Evolutionary conservation across 2,113 vertebrate species (phyloP).

Genomic region (Sinosuthora webbiana): DNA sequence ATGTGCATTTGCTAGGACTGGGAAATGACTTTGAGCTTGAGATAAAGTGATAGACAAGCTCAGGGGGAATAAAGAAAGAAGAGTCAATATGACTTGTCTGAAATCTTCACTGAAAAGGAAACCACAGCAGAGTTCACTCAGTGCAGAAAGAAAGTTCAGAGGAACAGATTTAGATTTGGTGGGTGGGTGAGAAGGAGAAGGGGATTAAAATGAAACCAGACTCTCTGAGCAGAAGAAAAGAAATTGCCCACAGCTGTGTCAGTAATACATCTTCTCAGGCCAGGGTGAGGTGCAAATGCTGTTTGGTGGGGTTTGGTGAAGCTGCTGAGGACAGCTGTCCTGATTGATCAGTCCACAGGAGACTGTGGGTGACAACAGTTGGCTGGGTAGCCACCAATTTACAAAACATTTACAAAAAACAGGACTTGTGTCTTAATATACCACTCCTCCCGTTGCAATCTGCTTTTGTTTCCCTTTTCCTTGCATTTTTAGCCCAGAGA

Average conservation of each 20-base stretch:
- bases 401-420: neutral
- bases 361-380: neutral
- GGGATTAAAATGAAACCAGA: slow-evolving; percentile 5
- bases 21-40: neutral
- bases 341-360: neutral
- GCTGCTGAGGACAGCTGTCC: neutral
- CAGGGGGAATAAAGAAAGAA: neutral
- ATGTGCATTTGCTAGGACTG: neutral
- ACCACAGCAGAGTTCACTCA: neutral
- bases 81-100: neutral
- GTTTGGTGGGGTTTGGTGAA: neutral
- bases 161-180: neutral
- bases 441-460: neutral
- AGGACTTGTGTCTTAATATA: neutral
- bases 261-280: neutral
- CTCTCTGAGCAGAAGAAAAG: neutral
- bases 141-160: neutral
- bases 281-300: neutral
- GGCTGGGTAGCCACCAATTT: neutral
- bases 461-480: neutral
- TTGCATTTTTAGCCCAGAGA: neutral
- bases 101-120: neutral
- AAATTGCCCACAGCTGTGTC: neutral
- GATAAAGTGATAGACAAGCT: neutral
- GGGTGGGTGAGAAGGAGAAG: neutral